A percentile compares a stretch with the other conserved stretches of the same genome.
Conservation (phyloP, 2,888 invertebrate species). For the Trachelus iudaicus region DNA sequence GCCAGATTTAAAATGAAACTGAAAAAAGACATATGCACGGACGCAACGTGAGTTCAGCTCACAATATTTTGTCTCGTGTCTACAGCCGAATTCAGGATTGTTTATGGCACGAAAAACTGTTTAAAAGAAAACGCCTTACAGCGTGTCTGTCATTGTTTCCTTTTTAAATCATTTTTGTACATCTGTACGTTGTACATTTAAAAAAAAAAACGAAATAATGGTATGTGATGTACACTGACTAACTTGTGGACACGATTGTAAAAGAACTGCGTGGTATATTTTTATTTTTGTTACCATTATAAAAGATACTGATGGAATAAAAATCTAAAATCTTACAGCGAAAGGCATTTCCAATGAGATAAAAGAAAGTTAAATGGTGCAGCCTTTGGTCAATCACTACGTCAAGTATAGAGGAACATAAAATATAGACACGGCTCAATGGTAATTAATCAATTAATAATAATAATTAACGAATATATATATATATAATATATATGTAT, state of each 20-base stretch:
- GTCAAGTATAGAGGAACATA: slow-evolving; percentile 38
- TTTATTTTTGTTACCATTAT: not conserved
- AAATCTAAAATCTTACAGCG: not conserved
- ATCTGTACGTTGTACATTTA: not conserved
- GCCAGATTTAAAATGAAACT: not conserved
- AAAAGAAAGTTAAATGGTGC: slow-evolving; percentile 22
- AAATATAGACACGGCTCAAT: slow-evolving; percentile 28
- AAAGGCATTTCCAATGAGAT: not conserved
- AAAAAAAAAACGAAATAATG: not conserved
- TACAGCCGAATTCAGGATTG: not conserved
- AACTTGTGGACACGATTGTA: not conserved
- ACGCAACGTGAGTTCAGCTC: not conserved
- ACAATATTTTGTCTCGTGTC: not conserved
- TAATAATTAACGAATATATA: slow-evolving; percentile 30
- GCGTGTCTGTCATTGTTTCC: not conserved
- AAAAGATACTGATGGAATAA: not conserved
- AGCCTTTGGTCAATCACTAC: slow-evolving; percentile 51
- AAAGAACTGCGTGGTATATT: not conserved
- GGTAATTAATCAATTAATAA: slow-evolving; percentile 29
- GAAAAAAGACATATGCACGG: not conserved
- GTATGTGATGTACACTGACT: not conserved
- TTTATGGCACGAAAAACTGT: not conserved
- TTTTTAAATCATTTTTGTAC: not conserved
- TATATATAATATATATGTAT: slow-evolving; percentile 21
- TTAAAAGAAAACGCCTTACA: not conserved